Conservation (phyloP, 2,888 invertebrate species). For the Noctua pronuba region DNA sequence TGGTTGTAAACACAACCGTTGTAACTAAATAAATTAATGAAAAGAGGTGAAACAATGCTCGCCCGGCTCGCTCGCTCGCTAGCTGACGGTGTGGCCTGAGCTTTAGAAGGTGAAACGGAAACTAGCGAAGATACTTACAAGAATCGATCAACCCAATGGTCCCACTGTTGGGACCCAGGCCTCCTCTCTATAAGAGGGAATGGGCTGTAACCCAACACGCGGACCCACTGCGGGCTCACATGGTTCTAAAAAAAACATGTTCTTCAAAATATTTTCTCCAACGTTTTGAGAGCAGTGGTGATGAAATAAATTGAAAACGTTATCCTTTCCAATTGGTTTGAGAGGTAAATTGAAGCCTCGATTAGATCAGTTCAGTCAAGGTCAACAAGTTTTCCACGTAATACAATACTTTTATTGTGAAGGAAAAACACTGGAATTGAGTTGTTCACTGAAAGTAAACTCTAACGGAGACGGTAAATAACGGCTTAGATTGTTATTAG, state of each 20-base stretch:
- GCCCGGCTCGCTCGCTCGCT: no score
- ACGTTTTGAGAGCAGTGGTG: neutral
- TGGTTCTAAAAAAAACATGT: neutral
- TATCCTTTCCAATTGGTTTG: neutral
- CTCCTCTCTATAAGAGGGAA: no score
- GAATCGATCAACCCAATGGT: neutral
- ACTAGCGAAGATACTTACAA: neutral
- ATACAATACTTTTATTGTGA: conserved; percentile 2
- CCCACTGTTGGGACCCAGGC: no score
- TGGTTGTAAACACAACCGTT: no score
- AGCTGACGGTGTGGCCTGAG: no score
- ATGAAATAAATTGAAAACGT: neutral
- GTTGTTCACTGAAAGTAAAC: conserved; percentile 26
- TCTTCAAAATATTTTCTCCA: neutral
- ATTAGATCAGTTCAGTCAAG: neutral
- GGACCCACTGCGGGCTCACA: no score
- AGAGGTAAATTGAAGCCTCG: conserved; percentile 1
- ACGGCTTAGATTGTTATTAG: neutral
- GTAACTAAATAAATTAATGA: no score
- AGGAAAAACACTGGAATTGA: neutral
- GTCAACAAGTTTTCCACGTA: neutral
- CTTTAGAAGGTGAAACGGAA: no score
- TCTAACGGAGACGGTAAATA: neutral
- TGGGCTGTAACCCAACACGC: no score
- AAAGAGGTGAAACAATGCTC: no score